Evolutionary conservation across 2,113 vertebrate genomes (phyloP), one percentile per base, ranked within the genome.

Genomic region (Xiphias gladius): DNA sequence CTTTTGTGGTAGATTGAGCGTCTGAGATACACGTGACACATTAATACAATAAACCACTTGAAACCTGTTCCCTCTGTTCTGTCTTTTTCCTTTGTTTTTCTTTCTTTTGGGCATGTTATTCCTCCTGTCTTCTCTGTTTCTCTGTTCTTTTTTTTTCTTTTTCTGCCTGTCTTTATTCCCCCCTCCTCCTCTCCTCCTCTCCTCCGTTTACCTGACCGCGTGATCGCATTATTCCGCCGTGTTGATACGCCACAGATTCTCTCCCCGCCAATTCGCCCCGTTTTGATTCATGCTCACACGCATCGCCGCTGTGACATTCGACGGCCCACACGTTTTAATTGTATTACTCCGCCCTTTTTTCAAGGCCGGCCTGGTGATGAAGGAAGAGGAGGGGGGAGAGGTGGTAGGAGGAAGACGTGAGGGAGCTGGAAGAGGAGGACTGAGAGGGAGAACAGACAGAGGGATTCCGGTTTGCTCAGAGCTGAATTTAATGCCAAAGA

Each of bases 201-300:
- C 59, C 16, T 19, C 43, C 46, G 75, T 69, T 77, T 62, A 73
- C 66, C 80, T 88, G 83, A 84, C 7, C 46, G 73, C 32, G 52
- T 79, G 79, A 82, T 86, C 63, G 0, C 0, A 12, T 91, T 63
- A 89, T 85, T 85, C 81, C 22, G 7, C 88, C 32, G 62, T 17
- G 66, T 83, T 86, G 57, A 79, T 46, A 62, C 52, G 0, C 54
- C 61, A 41, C 73, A 32, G 12, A 85, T 50, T 46, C 64, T 41
- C 67, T 19, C 73, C 41, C 22, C 52, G 83, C 82, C n/a, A n/a
- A 8, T 85, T 78, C 8, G 12, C 22, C 20, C 20, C 0, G 4
- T 62, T 67, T 73, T 79, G 73, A 86, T 85, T 86, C 80, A 73
- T 8, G 63, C 78, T 7, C 76, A 61, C 58, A 57, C 41, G 39